These are phyloP conservation scores for Trididemnum clinides DNA, from an alignment of 23 tunicate genomes.

Conservation along the genomic window DNA sequence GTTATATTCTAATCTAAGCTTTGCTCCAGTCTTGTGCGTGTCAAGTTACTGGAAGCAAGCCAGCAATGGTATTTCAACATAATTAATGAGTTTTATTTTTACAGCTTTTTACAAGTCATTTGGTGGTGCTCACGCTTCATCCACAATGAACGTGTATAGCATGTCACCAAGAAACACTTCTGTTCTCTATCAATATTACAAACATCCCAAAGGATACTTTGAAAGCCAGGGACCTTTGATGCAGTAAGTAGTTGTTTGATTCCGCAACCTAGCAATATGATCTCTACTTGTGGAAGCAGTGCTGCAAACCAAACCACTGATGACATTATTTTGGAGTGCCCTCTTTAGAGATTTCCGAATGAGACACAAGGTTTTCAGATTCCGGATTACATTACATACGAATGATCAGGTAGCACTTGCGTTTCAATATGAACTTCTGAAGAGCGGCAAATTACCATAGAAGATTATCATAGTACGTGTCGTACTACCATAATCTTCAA, in stretches of 20 bases:
- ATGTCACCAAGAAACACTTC: constrained; percentile 81
- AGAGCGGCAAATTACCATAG: not conserved
- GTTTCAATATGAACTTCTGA: too few species aligned
- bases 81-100: not conserved
- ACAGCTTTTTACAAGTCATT: constrained; percentile 53
- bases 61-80: too few species aligned
- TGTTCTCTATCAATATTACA: constrained; percentile 77
- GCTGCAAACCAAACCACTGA: too few species aligned
- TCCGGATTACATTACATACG: too few species aligned
- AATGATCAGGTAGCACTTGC: too few species aligned
- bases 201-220: constrained; percentile 66
- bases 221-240: not conserved
- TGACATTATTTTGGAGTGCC: not conserved
- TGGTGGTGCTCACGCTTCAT: constrained; percentile 3
- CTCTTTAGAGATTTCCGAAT: too few species aligned
- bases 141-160: constrained; percentile 66
- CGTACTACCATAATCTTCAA: not conserved
- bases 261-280: not conserved
- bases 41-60: too few species aligned
- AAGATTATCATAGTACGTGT: not conserved
- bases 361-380: too few species aligned
- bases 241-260: not conserved
- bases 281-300: not conserved
- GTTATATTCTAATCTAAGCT: too few species aligned
- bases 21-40: too few species aligned